These are phyloP conservation scores for Betta splendens DNA, from an alignment of 2,797 vertebrate genomes.

Conservation along the genomic window DNA sequence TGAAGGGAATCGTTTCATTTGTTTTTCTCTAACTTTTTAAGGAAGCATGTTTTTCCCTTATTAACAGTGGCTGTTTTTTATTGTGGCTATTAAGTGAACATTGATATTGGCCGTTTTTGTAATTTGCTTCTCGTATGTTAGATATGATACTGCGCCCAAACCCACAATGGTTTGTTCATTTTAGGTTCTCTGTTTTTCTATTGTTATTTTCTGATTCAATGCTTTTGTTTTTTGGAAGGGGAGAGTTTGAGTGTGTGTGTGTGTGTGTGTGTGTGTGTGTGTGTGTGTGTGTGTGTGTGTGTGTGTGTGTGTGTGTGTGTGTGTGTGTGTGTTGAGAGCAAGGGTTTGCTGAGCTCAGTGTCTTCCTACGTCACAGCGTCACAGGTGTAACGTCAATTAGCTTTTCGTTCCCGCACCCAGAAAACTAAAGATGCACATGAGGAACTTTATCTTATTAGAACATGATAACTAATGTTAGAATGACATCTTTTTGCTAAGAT, in stretches of 20 bases:
- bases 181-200: not conserved
- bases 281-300: conserved; percentile 3
- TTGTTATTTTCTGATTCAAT: conserved; percentile 1
- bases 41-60: conserved; percentile 80
- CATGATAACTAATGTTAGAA: not conserved
- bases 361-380: conserved; percentile 47
- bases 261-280: conserved; percentile 17
- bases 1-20: conserved; percentile 55
- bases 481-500: not conserved
- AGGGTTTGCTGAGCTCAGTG: conserved; percentile 20
- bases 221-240: conserved; percentile 27
- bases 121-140: conserved; percentile 70
- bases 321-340: too few relatives aligned
- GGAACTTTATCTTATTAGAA: not conserved
- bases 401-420: not conserved
- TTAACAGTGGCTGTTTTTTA: conserved; percentile 79
- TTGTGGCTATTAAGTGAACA: conserved; percentile 76
- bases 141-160: conserved; percentile 58
- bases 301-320: conserved; percentile 10
- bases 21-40: conserved; percentile 73
- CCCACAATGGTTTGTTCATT: conserved; percentile 29
- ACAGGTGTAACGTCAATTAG: conserved; percentile 2
- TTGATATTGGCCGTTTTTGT: conserved; percentile 75
- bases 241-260: conserved; percentile 17
- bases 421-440: not conserved